Base-by-base conservation (phyloP, 1,140 invertebrate species). In the Lucilia sericata region DNA sequence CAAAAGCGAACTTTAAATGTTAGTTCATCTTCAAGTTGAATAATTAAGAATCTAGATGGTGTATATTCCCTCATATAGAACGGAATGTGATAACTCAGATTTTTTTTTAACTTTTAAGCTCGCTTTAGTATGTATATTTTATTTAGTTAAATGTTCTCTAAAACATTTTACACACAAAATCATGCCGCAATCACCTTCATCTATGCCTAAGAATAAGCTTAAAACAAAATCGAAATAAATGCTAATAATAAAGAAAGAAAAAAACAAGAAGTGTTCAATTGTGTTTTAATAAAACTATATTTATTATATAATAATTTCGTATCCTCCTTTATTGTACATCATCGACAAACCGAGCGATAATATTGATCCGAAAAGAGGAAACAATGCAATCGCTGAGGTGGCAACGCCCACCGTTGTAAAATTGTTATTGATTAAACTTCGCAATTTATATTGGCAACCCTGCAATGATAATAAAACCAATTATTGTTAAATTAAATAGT, bases 301-400 rank as follows among this genome's bases (percentile, higher is more conserved):
- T 42, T 80, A n/a, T 76, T 55, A 78, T 51, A 70, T 81, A 81
- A 84, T 81, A 78, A 47, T 75, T 70, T 84, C 83, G 47, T 84
- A 84, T 34, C 47, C 76, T 4, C 55, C 51, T 19, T 84, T 84
- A 4, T 78, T 80, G n/a, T 55, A 30, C 75, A 65, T 84, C 34
- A 76, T 65, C 7, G 83, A 49, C 14, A 84, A 42, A 12, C 49
- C 74, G 42, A 82, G 84, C 1, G 85, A 70, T n/a, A 85, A 84
- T 3, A 85, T 55, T 74, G 83, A 84, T 8, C 83, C 85, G 21
- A 85, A 84, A 3, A 85, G 17, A 8, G 85, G 85, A 84, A 84
- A 84, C n/a, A 85, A 60, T 5, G 85, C 85, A 25, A 85, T 74
- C 7, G 70, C 85, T 0, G 85, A 85, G n/a, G 83, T 78, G 34